Percentiles rank a stretch among this genome's conserved stretches.
Conservation (phyloP, 2,888 invertebrate genomes). For the Mystacides longicornis region DNA sequence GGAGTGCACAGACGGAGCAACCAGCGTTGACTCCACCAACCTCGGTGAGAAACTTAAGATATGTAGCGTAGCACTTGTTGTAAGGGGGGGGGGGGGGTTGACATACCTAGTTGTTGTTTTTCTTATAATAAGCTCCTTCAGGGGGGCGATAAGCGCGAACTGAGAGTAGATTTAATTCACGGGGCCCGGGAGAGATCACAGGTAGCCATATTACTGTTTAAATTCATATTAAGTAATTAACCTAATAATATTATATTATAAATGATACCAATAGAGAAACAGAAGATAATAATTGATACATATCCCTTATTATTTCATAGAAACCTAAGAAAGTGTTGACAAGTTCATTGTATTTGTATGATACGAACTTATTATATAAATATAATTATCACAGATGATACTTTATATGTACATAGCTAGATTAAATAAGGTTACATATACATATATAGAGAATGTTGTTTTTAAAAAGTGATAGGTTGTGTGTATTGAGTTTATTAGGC, state of each 20-base stretch:
- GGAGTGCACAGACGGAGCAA: too few relatives aligned
- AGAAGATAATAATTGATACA: slow-evolving; percentile 27
- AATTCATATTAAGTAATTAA: slow-evolving; percentile 11
- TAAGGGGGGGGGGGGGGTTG: too few relatives aligned
- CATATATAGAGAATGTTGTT: too few relatives aligned
- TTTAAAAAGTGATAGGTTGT: too few relatives aligned
- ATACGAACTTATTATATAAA: not conserved
- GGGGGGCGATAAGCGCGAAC: too few relatives aligned
- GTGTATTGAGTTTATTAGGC: not conserved
- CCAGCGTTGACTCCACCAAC: too few relatives aligned
- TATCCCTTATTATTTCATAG: slow-evolving; percentile 26
- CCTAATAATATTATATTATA: not conserved
- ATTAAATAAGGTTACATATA: slow-evolving; percentile 11
- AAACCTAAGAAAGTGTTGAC: not conserved
- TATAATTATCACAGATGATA: too few relatives aligned
- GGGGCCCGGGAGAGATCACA: slow-evolving; percentile 6
- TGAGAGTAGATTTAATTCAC: slow-evolving; percentile 16
- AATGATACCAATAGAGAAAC: slow-evolving; percentile 24
- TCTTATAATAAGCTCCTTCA: too few relatives aligned
- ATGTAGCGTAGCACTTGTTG: too few relatives aligned
- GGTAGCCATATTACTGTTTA: slow-evolving; percentile 14
- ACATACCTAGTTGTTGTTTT: too few relatives aligned
- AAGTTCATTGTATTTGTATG: slow-evolving; percentile 10
- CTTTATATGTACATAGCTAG: not conserved
- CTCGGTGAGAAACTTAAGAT: too few relatives aligned